phyloP scores from a whole-genome alignment of 2,113 vertebrate genomes.

The Oceanodroma tethys region DNA sequence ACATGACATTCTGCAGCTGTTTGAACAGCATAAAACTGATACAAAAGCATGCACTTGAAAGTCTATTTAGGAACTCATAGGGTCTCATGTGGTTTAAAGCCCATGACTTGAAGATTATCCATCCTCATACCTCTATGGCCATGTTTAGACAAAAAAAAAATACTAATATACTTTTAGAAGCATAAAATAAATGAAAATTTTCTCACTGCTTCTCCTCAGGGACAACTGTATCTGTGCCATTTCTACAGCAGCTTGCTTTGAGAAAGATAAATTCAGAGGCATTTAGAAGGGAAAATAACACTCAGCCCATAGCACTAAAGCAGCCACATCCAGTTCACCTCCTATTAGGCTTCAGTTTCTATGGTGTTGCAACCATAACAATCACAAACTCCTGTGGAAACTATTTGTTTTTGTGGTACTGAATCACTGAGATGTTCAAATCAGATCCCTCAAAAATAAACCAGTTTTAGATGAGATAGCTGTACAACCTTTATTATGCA shows the following conservation, averaged over 20 bases:
- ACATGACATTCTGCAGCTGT: not conserved
- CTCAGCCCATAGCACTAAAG: not conserved
- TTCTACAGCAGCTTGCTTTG: not conserved
- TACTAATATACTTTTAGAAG: not conserved
- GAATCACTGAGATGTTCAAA: not conserved
- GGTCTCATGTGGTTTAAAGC: not conserved
- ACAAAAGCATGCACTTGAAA: not conserved
- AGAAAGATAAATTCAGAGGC: not conserved
- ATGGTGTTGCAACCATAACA: not conserved
- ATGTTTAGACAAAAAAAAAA: not conserved
- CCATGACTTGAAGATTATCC: not conserved
- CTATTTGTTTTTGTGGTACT: not conserved
- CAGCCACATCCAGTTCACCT: not conserved
- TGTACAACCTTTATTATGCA: not conserved
- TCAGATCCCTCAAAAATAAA: not conserved
- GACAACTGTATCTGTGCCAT: not conserved
- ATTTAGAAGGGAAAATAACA: not conserved
- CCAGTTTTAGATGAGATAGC: not conserved
- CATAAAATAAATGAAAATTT: not conserved
- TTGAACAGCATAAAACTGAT: not conserved
- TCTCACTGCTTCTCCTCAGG: not conserved
- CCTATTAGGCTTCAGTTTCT: not conserved
- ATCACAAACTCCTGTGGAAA: not conserved
- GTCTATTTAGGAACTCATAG: not conserved
- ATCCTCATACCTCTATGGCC: not conserved